Percentiles rank a stretch among this genome's conserved stretches.
phyloP scores from a whole-genome alignment of 2,113 vertebrate genomes.

The Saccopteryx leptura region DNA sequence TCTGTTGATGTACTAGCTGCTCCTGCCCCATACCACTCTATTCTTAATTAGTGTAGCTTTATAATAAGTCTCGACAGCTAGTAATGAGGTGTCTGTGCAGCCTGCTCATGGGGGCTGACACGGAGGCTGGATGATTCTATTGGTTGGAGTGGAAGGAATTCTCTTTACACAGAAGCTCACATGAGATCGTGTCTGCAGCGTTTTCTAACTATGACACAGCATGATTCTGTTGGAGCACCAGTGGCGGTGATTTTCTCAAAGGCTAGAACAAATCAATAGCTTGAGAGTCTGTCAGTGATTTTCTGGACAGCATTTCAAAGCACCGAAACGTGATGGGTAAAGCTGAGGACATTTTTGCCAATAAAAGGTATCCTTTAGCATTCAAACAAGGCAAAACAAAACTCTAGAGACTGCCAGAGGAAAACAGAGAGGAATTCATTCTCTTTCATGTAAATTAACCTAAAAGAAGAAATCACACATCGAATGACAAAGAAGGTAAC shows the following conservation, averaged over 20 bases:
- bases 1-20: not conserved
- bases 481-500: constrained; percentile 47
- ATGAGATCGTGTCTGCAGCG: not conserved
- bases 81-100: not conserved
- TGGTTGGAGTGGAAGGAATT: not conserved
- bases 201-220: not conserved
- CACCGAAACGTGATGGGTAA: constrained; percentile 45
- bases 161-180: not conserved
- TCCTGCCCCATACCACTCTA: not conserved
- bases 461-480: constrained; percentile 5
- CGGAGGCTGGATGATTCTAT: not conserved
- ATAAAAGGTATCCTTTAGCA: not conserved
- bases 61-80: not conserved
- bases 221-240: not conserved
- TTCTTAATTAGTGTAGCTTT: not conserved
- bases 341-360: not conserved
- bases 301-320: constrained; percentile 27
- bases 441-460: constrained; percentile 47
- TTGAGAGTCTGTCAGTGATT: constrained; percentile 9
- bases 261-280: not conserved
- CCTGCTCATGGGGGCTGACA: not conserved
- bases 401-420: constrained; percentile 15
- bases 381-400: not conserved
- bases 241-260: not conserved
- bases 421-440: not conserved